A percentile compares a stretch with the other conserved stretches of the same genome.
phyloP scores from a whole-genome alignment of 2,797 vertebrate genomes.

The Anomalospiza imberbis region DNA sequence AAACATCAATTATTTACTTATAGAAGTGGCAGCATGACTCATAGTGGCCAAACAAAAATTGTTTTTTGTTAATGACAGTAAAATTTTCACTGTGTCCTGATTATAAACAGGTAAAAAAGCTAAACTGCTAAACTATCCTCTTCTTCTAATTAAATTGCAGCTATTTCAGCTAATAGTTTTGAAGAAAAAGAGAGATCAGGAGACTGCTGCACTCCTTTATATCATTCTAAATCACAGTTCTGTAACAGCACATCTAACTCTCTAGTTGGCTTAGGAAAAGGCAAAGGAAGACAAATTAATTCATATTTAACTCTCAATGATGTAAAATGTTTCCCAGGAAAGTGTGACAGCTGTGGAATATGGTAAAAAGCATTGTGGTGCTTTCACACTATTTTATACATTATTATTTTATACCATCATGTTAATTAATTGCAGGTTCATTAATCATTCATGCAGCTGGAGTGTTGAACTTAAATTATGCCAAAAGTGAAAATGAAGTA shows the following conservation, averaged over 20 bases:
- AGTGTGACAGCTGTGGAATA: background rate
- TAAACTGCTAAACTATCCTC: background rate
- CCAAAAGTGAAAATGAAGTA: slow-evolving; percentile 67
- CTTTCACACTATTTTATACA: slow-evolving; percentile 37
- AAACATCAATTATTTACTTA: background rate
- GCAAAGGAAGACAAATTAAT: slow-evolving; percentile 31
- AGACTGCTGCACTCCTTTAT: background rate
- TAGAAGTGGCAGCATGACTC: background rate
- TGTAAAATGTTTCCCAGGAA: slow-evolving; percentile 48
- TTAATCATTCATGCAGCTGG: slow-evolving; percentile 69
- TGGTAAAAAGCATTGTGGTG: background rate
- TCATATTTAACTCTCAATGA: slow-evolving; percentile 48
- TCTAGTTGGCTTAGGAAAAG: background rate
- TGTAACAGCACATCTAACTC: background rate
- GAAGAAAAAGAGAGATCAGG: background rate
- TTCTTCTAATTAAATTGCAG: background rate
- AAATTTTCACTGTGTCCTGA: background rate
- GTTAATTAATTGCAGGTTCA: slow-evolving; percentile 61
- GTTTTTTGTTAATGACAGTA: background rate
- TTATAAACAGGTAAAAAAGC: background rate
- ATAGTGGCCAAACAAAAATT: background rate
- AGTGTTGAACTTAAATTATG: slow-evolving; percentile 66
- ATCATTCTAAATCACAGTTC: slow-evolving; percentile 14
- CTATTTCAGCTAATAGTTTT: background rate
- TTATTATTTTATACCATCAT: slow-evolving; percentile 32